Base-by-base conservation (phyloP, 2,797 vertebrate genomes). In the Gadopsis bispinosus region DNA sequence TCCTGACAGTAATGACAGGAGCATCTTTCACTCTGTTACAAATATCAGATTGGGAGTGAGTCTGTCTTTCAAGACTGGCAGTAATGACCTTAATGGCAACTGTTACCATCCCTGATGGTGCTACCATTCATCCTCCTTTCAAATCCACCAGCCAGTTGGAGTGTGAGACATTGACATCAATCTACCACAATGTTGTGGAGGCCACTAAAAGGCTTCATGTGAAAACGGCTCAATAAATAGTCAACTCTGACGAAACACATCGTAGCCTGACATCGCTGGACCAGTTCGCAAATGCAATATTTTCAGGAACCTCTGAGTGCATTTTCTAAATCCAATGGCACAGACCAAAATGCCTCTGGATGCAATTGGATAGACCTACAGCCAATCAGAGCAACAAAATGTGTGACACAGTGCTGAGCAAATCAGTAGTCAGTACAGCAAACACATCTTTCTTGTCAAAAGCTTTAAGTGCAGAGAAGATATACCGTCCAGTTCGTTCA, bases 1-100 rank as follows among this genome's bases (percentile, higher is more conserved):
- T 20, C 68, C 29, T 62, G 66, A 56, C 67, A 69, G 31, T 22
- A 35, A 54, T 56, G 71, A 75, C 56, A 67, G 37, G 3, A 66
- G 47, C 29, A 50, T 71, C 35, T 75, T 70, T 75, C 70, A 66
- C 5, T 62, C 62, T 22, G 19, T 50, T 43, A 62, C 48, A 66
- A 68, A 62, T 35, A 64, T 69, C 37, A 48, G 7, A 74, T 39
- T 69, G 8, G 53, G 53, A 70, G 31, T 51, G 70, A 73, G 55
- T 22, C 45, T 64, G 16, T 58, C 60, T 78, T 39, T 73, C 22
- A 41, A 20, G 37, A 58, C 19, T 50, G 37, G 19, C 14, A 64
- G 65, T 43, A 31, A 56, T 69, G 69, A 53, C 58, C 31, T 56
- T 53, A 71, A 66, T 53, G 54, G 26, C 12, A 59, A 64, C 35